Conservation (phyloP, 1,140 invertebrate genomes). For the Asobara japonica region DNA sequence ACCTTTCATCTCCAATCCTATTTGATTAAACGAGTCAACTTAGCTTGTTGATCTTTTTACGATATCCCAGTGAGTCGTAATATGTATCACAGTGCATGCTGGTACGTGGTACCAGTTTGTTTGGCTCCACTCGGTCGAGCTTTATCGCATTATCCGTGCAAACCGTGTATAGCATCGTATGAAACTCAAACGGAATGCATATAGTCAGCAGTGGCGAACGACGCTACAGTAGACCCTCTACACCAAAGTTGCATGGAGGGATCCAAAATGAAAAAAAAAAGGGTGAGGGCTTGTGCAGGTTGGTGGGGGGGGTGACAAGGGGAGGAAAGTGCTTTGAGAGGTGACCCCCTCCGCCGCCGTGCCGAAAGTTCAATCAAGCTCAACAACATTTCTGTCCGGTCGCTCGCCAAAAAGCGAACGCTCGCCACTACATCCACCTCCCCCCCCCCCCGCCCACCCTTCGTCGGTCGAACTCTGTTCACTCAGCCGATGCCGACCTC, state of each 20-base stretch:
- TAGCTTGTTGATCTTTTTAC: constrained; percentile 7
- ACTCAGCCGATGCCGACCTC: constrained; percentile 3
- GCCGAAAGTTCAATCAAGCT: constrained; percentile 61
- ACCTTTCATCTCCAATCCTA: too few relatives aligned
- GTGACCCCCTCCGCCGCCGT: constrained; percentile 33
- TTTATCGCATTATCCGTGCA: constrained; percentile 33
- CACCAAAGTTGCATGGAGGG: constrained; percentile 12
- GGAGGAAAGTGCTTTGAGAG: constrained; percentile 19
- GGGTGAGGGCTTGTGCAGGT: constrained; percentile 1
- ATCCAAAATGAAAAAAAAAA: constrained; percentile 6
- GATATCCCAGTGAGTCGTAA: constrained; percentile 4
- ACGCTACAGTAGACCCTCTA: neutral
- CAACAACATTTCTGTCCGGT: constrained; percentile 60
- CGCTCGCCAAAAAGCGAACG: constrained; percentile 55
- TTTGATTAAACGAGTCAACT: constrained; percentile 8
- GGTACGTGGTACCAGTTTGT: constrained; percentile 14
- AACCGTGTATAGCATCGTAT: constrained; percentile 25
- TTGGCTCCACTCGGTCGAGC: constrained; percentile 29
- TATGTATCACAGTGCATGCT: constrained; percentile 5
- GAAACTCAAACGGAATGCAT: constrained; percentile 33
- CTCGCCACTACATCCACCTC: constrained; percentile 29
- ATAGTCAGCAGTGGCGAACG: constrained; percentile 11
- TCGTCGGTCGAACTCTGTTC: constrained; percentile 3
- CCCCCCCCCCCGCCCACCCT: too few relatives aligned
- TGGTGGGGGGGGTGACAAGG: neutral